Conservation (phyloP, 2,113 vertebrate species). For the Coreoperca whiteheadi region DNA sequence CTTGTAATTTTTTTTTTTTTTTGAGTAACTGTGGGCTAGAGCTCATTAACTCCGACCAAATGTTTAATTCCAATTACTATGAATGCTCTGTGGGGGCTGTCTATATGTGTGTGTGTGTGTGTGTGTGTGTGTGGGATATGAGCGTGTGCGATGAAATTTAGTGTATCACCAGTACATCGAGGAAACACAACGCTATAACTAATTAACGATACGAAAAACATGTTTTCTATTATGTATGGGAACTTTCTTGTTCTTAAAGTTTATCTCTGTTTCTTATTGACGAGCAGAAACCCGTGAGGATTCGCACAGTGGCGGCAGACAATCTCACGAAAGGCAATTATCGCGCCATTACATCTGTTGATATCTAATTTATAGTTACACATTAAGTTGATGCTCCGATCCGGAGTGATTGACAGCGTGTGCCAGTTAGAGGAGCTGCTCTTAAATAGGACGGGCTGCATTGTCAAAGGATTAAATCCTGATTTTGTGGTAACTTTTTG, state of each 20-base stretch:
- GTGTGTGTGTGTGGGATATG: neutral
- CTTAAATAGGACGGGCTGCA: slow-evolving; percentile 24
- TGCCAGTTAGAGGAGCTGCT: slow-evolving; percentile 15
- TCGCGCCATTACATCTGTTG: slow-evolving; percentile 53
- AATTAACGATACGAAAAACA: slow-evolving; percentile 45
- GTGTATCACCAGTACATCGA: neutral
- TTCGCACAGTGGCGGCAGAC: neutral
- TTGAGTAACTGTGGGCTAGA: neutral
- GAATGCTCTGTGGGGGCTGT: neutral
- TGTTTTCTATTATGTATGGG: slow-evolving; percentile 19
- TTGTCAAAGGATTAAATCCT: slow-evolving; percentile 49
- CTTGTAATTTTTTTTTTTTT: neutral
- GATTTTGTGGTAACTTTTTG: slow-evolving; percentile 6
- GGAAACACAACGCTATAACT: slow-evolving; percentile 20
- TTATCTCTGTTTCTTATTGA: slow-evolving; percentile 8
- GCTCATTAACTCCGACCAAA: slow-evolving; percentile 44
- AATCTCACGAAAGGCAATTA: slow-evolving; percentile 37
- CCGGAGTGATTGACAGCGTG: slow-evolving; percentile 23
- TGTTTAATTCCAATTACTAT: slow-evolving; percentile 48
- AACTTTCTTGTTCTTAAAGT: neutral
- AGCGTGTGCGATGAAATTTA: slow-evolving; percentile 13
- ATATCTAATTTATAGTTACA: slow-evolving; percentile 35
- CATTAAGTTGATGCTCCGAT: slow-evolving; percentile 29
- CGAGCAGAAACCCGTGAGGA: neutral
- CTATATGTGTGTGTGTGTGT: slow-evolving; percentile 10